Conservation (phyloP, 1,140 invertebrate genomes). For the Trichogramma pretiosum region DNA sequence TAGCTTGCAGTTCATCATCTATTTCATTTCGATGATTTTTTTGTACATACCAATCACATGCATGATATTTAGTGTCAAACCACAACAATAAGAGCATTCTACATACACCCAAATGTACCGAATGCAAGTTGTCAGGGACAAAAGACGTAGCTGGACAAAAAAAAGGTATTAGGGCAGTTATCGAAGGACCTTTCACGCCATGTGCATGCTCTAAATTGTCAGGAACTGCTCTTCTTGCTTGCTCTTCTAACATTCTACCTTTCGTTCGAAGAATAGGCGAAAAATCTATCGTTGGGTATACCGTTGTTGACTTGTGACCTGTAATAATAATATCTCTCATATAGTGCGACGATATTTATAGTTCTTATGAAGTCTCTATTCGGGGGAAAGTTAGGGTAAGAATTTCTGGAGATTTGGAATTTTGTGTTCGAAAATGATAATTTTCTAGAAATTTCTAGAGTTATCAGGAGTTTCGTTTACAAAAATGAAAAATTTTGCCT, state of each 20-base stretch:
- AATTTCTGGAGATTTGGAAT: no score
- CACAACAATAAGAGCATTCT: slow-evolving; percentile 9
- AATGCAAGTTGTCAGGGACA: slow-evolving; percentile 19
- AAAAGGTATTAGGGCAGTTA: slow-evolving; percentile 8
- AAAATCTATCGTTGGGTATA: background rate
- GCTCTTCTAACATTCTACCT: slow-evolving; percentile 7
- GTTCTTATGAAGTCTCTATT: no score
- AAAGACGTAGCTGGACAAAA: slow-evolving; percentile 12
- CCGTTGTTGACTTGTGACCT: slow-evolving; percentile 4
- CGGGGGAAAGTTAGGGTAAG: no score
- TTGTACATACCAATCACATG: slow-evolving; percentile 9
- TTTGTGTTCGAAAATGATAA: no score
- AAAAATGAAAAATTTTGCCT: no score
- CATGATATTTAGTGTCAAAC: slow-evolving; percentile 10
- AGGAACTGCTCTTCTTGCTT: slow-evolving; percentile 7
- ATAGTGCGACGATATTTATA: no score
- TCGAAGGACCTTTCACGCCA: slow-evolving; percentile 14
- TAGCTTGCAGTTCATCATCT: background rate
- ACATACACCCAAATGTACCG: slow-evolving; percentile 11
- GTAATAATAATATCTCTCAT: no score
- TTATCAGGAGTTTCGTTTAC: no score
- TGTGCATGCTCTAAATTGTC: slow-evolving; percentile 2
- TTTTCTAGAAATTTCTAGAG: no score
- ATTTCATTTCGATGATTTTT: slow-evolving; percentile 6
- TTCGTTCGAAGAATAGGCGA: slow-evolving; percentile 2